Conservation (phyloP, 2,113 vertebrate species). For the Polyodon spathula region DNA sequence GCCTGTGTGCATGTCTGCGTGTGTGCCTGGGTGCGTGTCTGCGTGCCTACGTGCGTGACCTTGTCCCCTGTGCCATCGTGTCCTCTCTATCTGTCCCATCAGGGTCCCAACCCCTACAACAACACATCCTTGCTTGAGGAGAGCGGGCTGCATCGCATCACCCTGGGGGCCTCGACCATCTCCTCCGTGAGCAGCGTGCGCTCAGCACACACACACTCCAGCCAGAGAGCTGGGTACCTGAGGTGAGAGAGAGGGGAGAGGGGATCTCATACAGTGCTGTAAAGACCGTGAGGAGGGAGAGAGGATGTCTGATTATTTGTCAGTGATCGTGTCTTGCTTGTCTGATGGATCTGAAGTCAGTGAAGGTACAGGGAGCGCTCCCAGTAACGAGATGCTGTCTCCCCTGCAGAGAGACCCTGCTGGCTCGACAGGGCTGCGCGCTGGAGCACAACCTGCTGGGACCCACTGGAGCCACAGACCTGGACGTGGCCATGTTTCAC, state of each 20-base stretch:
- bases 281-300: background rate
- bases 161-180: constrained; percentile 88
- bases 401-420: constrained; percentile 72
- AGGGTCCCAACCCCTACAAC: constrained; percentile 85
- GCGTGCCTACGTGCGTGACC: too few species aligned
- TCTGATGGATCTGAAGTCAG: too few species aligned
- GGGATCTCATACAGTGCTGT: constrained; percentile 15
- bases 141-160: constrained; percentile 94
- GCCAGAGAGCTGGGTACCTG: constrained; percentile 56
- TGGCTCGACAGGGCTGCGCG: constrained; percentile 67
- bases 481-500: constrained; percentile 95
- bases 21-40: too few species aligned
- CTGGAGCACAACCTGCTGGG: constrained; percentile 77
- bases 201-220: constrained; percentile 65
- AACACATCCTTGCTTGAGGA: constrained; percentile 90
- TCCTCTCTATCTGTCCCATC: background rate
- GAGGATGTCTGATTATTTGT: too few species aligned
- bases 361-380: too few species aligned
- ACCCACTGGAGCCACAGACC: constrained; percentile 83
- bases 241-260: constrained; percentile 52
- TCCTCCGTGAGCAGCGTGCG: constrained; percentile 94
- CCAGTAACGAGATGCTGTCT: constrained; percentile 4
- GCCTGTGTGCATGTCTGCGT: too few species aligned
- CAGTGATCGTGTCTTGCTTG: too few species aligned
- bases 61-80: background rate